Evolutionary conservation across 1,140 invertebrate species (phyloP), one percentile per base, ranked within the genome.

Genomic region (Callitettix versicolor): DNA sequence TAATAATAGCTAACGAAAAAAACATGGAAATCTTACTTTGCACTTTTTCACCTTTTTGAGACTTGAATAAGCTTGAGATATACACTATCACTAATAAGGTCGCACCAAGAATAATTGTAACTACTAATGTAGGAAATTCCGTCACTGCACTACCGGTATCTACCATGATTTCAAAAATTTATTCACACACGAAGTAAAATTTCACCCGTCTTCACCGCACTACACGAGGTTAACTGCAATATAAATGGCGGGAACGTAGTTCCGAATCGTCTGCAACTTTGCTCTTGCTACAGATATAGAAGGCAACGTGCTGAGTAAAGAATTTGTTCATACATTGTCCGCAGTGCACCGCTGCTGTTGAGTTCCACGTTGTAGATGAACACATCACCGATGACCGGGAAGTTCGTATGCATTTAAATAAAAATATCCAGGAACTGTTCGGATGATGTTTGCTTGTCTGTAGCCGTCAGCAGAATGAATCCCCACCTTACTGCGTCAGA

Each of bases 11-110:
- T n/a, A n/a, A n/a, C n/a, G n/a, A n/a, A n/a, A n/a, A 15, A 4
- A n/a, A 41, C 17, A 48, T 30, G 26, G 6, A 15, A 21, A 7
- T 33, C 55, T 57, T 57, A 57, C 55, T 57, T 57, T 57, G 20
- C 15, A 36, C 20, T 26, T 15, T 24, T 42, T 57, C 48, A 15
- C 51, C 55, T 38, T 57, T 57, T 21, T 42, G 22, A 14, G 47
- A 42, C 20, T 38, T 52, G 21, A 57, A 52, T 44, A 55, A 55
- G 24, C 46, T 48, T 22, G 54, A 55, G 17, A 55, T 55, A 46
- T 55, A 55, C 42, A 46, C 21, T 43, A 55, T 46, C 53, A 55
- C 54, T 40, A 55, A 41, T 22, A 55, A 22, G n/a, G 54, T 55
- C 34, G 46, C 54, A 40, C 54, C 54, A 24, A 55, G 9, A 24